Evolutionary conservation across 2,888 invertebrate species (phyloP), one percentile per base, ranked within the genome.

Genomic region (Dasypolia templi): DNA sequence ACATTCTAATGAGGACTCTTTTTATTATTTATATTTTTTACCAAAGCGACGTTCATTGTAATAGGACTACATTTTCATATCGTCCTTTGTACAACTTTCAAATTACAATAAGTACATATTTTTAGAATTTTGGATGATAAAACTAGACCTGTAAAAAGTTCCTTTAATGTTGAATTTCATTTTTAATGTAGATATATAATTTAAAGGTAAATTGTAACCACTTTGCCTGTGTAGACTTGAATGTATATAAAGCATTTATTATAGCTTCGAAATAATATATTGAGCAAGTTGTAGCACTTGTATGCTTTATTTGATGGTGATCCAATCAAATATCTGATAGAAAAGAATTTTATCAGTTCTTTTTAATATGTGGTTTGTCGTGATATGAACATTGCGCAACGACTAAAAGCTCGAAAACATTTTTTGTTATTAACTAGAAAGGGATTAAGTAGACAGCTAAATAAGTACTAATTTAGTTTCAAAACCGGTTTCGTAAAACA

Each of bases 1-100:
- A 44, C 11, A 42, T 67, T 77, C 56, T 67, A 77, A 78, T 44
- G 49, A 69, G 42, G 49, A 22, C 35, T 35, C 35, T 19, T 58
- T 46, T 42, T 49, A 49, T 46, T 46, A 49, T 46, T 46, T n/a
- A 26, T 14, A 26, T 39, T 55, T n/a, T 39, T 32, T 26, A 32
- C 14, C 4, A n/a, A n/a, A n/a, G n/a, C n/a, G n/a, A 39, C 32
- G 12, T 74, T 67, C 26, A 26, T 67, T 53, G n/a, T 22, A 46
- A 42, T 32, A 29, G 4, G 39, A 42, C 6, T n/a, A 35, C n/a
- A 29, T 74, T 63, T 55, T 26, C 55, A 68, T 67, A 32, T 32
- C 9, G 7, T 64, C 11, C 46, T 64, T 35, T 17, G 19, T 53
- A 35, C 26, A 71, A 29, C 22, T 66, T 65, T 32, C 19, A n/a